phyloP scores from a whole-genome alignment of 2,113 vertebrate species.

The Astur gentilis region DNA sequence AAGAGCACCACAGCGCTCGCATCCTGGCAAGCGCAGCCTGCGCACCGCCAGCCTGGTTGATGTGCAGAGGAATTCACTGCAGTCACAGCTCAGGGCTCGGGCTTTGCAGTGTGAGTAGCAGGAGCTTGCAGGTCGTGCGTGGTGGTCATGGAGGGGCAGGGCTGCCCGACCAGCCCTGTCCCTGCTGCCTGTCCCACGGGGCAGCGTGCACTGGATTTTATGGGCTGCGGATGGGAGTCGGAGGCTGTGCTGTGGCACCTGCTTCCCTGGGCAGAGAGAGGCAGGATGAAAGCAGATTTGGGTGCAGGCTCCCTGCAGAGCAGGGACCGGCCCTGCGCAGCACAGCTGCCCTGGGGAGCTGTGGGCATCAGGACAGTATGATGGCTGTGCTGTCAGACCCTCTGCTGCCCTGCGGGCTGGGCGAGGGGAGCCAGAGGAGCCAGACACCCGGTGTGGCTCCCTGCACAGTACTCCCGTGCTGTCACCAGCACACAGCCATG shows the following conservation, averaged over 20 bases:
- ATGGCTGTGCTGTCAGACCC: neutral
- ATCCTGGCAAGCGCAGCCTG: neutral
- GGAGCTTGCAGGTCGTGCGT: rapidly evolving
- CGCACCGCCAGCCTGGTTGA: neutral
- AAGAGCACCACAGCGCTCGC: rapidly evolving
- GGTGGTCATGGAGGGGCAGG: too few species aligned
- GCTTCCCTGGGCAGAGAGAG: neutral
- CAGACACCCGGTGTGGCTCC: neutral
- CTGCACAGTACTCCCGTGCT: rapidly evolving
- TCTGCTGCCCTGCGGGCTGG: neutral
- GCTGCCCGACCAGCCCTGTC: neutral
- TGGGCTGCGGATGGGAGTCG: rapidly evolving
- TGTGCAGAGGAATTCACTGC: neutral
- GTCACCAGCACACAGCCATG: neutral
- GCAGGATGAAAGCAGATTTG: too few species aligned
- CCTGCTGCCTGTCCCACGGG: neutral
- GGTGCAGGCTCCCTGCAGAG: neutral
- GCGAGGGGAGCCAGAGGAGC: neutral
- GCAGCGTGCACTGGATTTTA: neutral
- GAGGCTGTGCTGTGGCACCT: neutral
- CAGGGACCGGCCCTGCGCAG: too few species aligned
- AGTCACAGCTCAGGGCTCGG: neutral
- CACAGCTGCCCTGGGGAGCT: neutral
- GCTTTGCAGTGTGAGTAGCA: neutral
- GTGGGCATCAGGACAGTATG: neutral